These are phyloP conservation scores for Eupithecia pulchellata DNA, from an alignment of 2,888 invertebrate genomes.

Conservation along the genomic window DNA sequence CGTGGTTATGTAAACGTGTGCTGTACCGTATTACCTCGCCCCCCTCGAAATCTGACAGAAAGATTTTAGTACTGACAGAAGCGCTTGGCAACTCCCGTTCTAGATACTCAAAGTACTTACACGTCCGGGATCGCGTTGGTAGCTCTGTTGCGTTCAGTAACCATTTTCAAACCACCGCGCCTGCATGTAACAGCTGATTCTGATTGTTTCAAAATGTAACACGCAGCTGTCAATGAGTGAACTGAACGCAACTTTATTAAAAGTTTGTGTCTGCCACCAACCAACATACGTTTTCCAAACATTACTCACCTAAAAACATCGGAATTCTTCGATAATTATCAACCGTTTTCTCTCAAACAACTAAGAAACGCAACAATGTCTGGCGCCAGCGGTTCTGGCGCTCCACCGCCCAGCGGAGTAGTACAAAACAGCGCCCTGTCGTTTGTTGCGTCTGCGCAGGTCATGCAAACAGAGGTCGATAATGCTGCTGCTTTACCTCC, in stretches of 20 bases:
- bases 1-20: too few species aligned
- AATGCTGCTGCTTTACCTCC: slow-evolving; percentile 30
- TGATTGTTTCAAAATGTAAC: background rate
- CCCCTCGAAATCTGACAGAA: too few species aligned
- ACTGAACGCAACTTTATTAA: slow-evolving; percentile 3
- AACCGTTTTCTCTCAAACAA: background rate
- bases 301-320: background rate
- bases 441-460: slow-evolving; percentile 72
- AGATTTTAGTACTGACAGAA: too few species aligned
- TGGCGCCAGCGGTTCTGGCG: slow-evolving; percentile 51
- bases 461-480: slow-evolving; percentile 46
- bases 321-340: background rate
- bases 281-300: background rate
- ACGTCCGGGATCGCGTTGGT: background rate
- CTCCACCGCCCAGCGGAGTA: slow-evolving; percentile 59
- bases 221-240: background rate
- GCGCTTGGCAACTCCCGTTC: too few species aligned
- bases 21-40: too few species aligned
- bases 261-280: background rate
- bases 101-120: too few species aligned
- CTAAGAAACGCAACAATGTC: slow-evolving; percentile 18
- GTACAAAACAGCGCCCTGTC: slow-evolving; percentile 72
- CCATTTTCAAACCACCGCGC: background rate
- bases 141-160: background rate
- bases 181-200: background rate